phyloP scores from a whole-genome alignment of 2,888 invertebrate genomes.

The Piscicola geometra region DNA sequence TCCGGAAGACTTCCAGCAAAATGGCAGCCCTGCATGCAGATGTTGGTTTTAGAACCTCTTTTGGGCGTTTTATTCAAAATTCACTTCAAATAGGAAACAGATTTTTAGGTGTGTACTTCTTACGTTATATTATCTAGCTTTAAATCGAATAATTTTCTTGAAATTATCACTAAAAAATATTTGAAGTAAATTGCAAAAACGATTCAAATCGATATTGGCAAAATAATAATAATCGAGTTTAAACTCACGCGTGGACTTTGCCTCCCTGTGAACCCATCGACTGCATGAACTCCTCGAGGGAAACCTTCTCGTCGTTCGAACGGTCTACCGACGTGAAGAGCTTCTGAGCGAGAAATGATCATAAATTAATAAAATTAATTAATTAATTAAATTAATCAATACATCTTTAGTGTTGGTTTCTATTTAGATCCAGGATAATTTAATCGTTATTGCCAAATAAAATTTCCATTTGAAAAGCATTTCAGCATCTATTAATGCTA shows the following conservation, averaged over 20 bases:
- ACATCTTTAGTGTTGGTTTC: too few species aligned
- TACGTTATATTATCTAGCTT: not conserved
- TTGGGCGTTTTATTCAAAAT: too few species aligned
- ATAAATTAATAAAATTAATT: too few species aligned
- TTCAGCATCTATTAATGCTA: too few species aligned
- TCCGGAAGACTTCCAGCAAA: conserved; percentile 35
- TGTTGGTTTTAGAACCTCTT: not conserved
- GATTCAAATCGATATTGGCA: not conserved
- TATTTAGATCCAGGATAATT: too few species aligned
- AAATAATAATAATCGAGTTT: not conserved
- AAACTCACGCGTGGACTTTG: conserved; percentile 34
- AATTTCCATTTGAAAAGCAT: too few species aligned
- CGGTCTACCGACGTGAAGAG: conserved; percentile 35
- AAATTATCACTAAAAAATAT: too few species aligned
- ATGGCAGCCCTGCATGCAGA: conserved; percentile 36
- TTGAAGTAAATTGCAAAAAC: too few species aligned
- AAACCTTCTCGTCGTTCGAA: conserved; percentile 39
- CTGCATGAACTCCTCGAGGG: conserved; percentile 38
- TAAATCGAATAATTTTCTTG: too few species aligned
- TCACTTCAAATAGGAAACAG: not conserved
- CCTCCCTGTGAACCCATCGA: conserved; percentile 38
- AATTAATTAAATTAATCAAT: too few species aligned
- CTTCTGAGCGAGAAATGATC: conserved; percentile 31
- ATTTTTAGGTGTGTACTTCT: too few species aligned
- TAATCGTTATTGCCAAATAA: too few species aligned